Conservation (phyloP, 2,113 vertebrate genomes). For the Microcebus murinus region DNA sequence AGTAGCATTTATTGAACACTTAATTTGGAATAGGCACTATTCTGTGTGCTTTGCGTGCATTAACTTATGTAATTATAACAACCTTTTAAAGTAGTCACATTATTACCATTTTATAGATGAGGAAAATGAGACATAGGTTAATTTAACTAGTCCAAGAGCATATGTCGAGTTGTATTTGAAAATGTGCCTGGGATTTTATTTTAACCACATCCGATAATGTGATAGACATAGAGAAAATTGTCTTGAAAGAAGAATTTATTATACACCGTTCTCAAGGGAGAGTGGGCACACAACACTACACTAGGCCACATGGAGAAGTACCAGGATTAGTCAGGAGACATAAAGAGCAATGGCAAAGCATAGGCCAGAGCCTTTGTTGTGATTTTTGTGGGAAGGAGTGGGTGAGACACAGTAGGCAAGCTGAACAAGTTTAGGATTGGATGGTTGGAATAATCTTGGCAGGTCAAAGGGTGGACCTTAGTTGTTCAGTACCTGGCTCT, state of each 20-base stretch:
- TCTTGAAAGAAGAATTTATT: not conserved
- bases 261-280: not conserved
- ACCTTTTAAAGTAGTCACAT: not conserved
- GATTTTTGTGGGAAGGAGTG: not conserved
- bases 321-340: not conserved
- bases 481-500: not conserved
- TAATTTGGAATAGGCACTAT: not conserved
- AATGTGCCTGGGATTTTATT: not conserved
- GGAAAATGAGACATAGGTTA: not conserved
- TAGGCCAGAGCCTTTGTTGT: not conserved
- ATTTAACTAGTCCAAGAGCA: not conserved
- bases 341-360: not conserved
- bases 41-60: not conserved
- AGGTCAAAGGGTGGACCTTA: not conserved
- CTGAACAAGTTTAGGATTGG: not conserved
- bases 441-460: not conserved
- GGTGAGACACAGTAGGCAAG: not conserved
- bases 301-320: not conserved
- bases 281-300: not conserved
- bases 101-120: not conserved
- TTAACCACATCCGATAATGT: not conserved
- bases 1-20: not conserved
- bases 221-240: not conserved
- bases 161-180: not conserved
- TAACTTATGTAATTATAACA: not conserved